Percentiles rank a stretch among this genome's conserved stretches.
phyloP scores from a whole-genome alignment of 2,113 vertebrate species.

The Calyptommatus sinebrachiatus region DNA sequence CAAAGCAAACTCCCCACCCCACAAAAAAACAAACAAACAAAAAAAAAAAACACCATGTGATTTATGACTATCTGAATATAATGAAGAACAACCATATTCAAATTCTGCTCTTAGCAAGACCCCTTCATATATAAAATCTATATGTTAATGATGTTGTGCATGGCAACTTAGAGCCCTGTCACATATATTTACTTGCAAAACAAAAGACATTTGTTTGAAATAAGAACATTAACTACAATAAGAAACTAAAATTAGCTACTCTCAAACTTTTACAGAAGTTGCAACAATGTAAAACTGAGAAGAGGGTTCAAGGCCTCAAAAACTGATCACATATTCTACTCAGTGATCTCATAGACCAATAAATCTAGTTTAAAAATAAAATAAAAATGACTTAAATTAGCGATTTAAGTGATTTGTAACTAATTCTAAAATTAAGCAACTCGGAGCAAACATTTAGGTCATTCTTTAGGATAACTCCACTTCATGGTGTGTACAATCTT shows the following conservation, averaged over 20 bases:
- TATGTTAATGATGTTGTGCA: not conserved
- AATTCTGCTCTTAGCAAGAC: constrained; percentile 1
- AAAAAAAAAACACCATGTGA: not conserved
- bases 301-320: too few species aligned
- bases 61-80: constrained; percentile 23
- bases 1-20: too few species aligned
- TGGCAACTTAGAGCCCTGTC: not conserved
- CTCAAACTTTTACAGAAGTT: not conserved
- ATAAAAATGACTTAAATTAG: too few species aligned
- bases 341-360: too few species aligned
- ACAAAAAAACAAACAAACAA: not conserved
- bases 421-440: too few species aligned
- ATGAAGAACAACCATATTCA: not conserved
- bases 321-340: too few species aligned
- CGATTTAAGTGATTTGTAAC: too few species aligned
- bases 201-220: constrained; percentile 2
- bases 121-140: not conserved
- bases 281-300: not conserved
- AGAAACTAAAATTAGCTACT: not conserved
- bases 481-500: too few species aligned
- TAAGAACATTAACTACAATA: not conserved
- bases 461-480: too few species aligned
- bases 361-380: not conserved
- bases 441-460: too few species aligned
- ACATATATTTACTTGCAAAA: not conserved